phyloP scores from a whole-genome alignment of 2,888 invertebrate species.

The Nymphalis urticae region DNA sequence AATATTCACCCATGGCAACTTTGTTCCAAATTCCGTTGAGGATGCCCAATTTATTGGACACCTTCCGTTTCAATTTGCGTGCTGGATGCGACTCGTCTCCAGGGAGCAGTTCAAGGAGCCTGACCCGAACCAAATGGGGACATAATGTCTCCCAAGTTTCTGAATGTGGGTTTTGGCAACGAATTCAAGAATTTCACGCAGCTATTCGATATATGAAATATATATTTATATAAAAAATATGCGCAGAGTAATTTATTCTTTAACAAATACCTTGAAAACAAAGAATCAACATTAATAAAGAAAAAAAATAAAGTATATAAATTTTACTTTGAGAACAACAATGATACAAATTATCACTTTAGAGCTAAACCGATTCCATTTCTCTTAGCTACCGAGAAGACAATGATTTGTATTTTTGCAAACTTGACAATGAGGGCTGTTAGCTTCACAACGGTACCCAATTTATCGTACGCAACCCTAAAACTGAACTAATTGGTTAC shows the following conservation, averaged over 20 bases:
- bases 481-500: conserved; percentile 47
- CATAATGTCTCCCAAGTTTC: conserved; percentile 24
- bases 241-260: neutral
- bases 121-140: conserved; percentile 41
- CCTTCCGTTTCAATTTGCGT: conserved; percentile 76
- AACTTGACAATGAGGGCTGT: conserved; percentile 39
- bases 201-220: neutral
- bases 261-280: neutral
- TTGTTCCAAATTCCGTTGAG: conserved; percentile 60
- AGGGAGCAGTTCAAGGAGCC: conserved; percentile 55
- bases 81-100: conserved; percentile 44
- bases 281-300: neutral
- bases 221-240: neutral
- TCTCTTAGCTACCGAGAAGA: conserved; percentile 30
- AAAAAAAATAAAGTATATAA: neutral
- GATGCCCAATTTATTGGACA: conserved; percentile 70
- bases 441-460: conserved; percentile 39
- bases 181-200: conserved; percentile 12
- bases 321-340: neutral
- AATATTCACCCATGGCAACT: conserved; percentile 66
- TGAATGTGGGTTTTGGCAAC: conserved; percentile 11
- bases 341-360: neutral
- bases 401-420: conserved; percentile 38
- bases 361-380: conserved; percentile 14
- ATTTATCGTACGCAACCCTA: conserved; percentile 43